Evolutionary conservation across 2,797 vertebrate species (phyloP).

Genomic region (Pangasius krempfi): DNA sequence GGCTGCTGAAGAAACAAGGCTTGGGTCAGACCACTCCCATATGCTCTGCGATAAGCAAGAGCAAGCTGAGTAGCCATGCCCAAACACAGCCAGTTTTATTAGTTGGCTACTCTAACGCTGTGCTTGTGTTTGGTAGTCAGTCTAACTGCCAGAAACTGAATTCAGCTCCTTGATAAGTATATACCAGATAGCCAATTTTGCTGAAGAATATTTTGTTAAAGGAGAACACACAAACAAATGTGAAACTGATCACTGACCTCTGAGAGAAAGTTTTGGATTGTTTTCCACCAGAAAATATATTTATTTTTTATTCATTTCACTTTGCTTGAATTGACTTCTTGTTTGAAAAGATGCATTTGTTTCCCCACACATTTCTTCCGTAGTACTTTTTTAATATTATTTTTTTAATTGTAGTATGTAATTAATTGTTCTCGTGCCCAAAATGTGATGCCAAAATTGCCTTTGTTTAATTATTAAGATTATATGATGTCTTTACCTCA

Average conservation of each 20-base stretch:
- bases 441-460: not conserved
- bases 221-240: not conserved
- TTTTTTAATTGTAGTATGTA: not conserved
- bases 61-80: slow-evolving; percentile 32
- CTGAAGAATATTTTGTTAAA: slow-evolving; percentile 1
- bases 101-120: slow-evolving; percentile 17
- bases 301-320: not conserved
- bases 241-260: not conserved
- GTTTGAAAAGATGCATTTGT: not conserved
- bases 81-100: slow-evolving; percentile 33
- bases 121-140: not conserved
- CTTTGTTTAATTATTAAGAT: not conserved
- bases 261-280: not conserved
- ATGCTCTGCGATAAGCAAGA: slow-evolving; percentile 49
- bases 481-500: not conserved
- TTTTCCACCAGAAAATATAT: not conserved
- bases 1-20: slow-evolving; percentile 75
- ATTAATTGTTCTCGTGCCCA: not conserved
- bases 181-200: not conserved
- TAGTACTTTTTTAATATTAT: not conserved
- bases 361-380: not conserved
- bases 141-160: not conserved
- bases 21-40: slow-evolving; percentile 66
- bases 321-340: not conserved
- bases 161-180: not conserved